phyloP scores from a whole-genome alignment of 1,140 invertebrate genomes.

The Drosophila lacertosa region DNA sequence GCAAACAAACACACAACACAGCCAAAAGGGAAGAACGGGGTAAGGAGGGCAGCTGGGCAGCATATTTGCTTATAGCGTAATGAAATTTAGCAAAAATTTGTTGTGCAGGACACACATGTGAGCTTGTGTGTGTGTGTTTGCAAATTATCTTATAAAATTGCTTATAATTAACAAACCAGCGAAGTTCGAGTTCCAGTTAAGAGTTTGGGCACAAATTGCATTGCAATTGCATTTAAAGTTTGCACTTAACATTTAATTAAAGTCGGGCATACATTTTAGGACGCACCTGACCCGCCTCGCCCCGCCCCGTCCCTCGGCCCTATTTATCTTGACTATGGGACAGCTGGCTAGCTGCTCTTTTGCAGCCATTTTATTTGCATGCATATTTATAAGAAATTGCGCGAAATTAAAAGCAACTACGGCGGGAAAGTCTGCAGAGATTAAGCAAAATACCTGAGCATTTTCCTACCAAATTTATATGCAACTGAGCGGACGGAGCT shows the following conservation, averaged over 20 bases:
- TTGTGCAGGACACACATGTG: constrained; percentile 21
- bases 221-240: constrained; percentile 52
- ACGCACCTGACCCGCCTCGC: neutral
- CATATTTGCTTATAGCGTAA: constrained; percentile 28
- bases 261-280: constrained; percentile 13
- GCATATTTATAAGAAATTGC: constrained; percentile 74
- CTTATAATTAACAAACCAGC: constrained; percentile 39
- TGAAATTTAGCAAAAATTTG: constrained; percentile 28
- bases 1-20: constrained; percentile 35
- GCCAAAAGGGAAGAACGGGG: neutral
- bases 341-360: constrained; percentile 21
- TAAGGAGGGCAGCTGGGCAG: constrained; percentile 1
- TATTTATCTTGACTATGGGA: constrained; percentile 56
- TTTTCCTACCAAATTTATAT: constrained; percentile 59
- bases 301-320: neutral
- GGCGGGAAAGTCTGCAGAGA: constrained; percentile 34
- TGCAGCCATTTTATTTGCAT: constrained; percentile 56
- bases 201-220: constrained; percentile 10
- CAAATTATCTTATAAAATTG: constrained; percentile 58
- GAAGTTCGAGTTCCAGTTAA: constrained; percentile 3
- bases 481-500: constrained; percentile 39
- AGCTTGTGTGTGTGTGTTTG: neutral
- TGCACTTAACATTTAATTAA: constrained; percentile 71
- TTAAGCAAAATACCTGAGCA: constrained; percentile 60
- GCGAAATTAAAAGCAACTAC: constrained; percentile 55